Evolutionary conservation across 2,888 invertebrate species (phyloP), one percentile per base, ranked within the genome.

Genomic region (Cerceris ruficornis): DNA sequence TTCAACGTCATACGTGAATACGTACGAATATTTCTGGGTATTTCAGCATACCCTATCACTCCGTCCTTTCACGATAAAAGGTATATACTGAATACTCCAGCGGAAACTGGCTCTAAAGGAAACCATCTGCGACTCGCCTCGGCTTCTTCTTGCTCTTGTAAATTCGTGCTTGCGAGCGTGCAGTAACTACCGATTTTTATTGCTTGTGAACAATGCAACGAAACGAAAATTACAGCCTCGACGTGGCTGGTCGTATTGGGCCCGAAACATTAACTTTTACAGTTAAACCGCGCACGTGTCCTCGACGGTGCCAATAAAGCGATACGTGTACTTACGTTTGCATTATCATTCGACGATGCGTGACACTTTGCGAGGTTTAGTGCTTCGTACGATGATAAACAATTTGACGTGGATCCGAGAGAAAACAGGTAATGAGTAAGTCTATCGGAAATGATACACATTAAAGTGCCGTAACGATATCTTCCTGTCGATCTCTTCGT

Each of bases 261-360:
- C 52, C 60, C 57, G 77, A 68, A 83, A 76, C 80, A 78, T 83
- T 78, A 81, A 80, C 39, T 78, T 81, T 83, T 83, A 80, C 75
- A 78, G 77, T 80, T 83, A 75, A 82, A 75, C 75, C 61, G 57
- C 68, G 80, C 70, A 74, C 83, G 75, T 73, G 75, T 80, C 66
- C 62, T 73, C 61, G 50, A 71, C 77, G 80, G 77, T 73, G 69
- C 72, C 73, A 83, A 80, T 83, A 83, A 78, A 76, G 39, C 57
- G 62, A 81, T 69, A 77, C 58, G 50, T 50, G 58, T 41, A 15
- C 43, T 39, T 60, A n/a, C 67, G 54, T 61, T 39, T 57, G 55
- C 52, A 17, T 14, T 49, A 17, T 52, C 49, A 60, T 11, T 60
- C 52, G 42, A 46, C 50, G 49, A 67, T 70, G 67, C 80, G 65